These are phyloP conservation scores for Neodiprion virginianus DNA, from an alignment of 1,140 invertebrate genomes.

Conservation along the genomic window DNA sequence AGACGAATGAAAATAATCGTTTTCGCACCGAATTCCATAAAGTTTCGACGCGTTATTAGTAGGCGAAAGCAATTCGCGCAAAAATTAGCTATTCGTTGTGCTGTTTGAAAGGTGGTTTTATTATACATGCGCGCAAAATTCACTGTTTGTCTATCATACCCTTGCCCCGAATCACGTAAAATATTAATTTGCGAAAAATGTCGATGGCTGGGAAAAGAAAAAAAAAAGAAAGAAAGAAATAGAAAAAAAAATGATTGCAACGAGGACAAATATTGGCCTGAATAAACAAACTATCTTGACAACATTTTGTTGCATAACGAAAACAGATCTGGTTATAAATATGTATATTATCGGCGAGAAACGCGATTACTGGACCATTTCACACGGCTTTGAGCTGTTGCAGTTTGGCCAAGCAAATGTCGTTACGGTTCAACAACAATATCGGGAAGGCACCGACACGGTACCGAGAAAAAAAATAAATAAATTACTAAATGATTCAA, in stretches of 20 bases:
- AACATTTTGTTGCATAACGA: neutral
- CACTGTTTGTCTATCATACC: neutral
- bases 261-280: neutral
- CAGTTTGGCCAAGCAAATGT: neutral
- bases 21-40: no score
- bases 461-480: neutral
- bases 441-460: neutral
- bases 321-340: no score
- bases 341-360: neutral
- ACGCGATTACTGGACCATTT: neutral
- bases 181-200: neutral
- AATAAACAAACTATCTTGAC: neutral
- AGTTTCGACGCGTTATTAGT: no score
- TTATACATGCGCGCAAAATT: no score
- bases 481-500: no score
- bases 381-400: neutral
- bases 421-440: constrained; percentile 2
- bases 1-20: no score
- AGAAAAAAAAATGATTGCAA: neutral
- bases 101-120: no score
- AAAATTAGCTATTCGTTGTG: no score
- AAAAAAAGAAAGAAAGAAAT: neutral
- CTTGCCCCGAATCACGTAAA: constrained; percentile 1
- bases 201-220: neutral
- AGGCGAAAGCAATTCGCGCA: no score